Evolutionary conservation across 2,888 invertebrate genomes (phyloP), one percentile per base, ranked within the genome.

Genomic region (Pycnomerus fuliginosus): DNA sequence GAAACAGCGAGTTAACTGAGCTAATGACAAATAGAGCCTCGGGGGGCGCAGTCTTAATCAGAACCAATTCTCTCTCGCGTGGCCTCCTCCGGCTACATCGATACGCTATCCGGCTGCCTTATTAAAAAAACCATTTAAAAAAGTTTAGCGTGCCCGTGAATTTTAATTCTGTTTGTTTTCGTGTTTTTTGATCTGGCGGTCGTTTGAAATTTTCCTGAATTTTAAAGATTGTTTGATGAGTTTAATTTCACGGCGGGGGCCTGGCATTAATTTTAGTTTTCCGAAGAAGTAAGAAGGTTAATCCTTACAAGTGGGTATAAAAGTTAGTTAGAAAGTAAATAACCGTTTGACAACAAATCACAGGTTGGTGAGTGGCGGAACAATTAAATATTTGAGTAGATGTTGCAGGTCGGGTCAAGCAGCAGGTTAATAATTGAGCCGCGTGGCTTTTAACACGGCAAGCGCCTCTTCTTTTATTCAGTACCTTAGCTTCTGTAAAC

Each of bases 361-460:
- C 63, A 50, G 62, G 58, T 50, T 55, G 60, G 56, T 60, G 68
- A 69, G 69, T 69, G 70, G 69, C 68, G 66, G 67, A 68, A 65
- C 71, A 71, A 71, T 72, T 72, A 71, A 72, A 72, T 72, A 72
- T 71, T 71, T 72, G 69, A 71, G 67, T 60, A 66, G 69, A 67
- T 61, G 64, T 63, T 65, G 63, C 66, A 61, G 63, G 61, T 56
- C 67, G 68, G 71, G 70, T 69, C 70, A 71, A 71, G 70, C 69
- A 68, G 69, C 59, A 58, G 64, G 62, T 72, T 70, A 71, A 72
- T 72, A 71, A 71, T 72, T 71, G 70, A 72, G 59, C 64, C 65
- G 67, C 68, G 69, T 69, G 70, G 72, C 72, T 72, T 72, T 72
- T 72, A 71, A 72, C 72, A 71, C 72, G 63, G 69, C 68, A 65